Percentiles rank a stretch among this genome's conserved stretches.
Evolutionary conservation across 2,113 vertebrate genomes (phyloP).

Genomic region (Dermatemys mawii): DNA sequence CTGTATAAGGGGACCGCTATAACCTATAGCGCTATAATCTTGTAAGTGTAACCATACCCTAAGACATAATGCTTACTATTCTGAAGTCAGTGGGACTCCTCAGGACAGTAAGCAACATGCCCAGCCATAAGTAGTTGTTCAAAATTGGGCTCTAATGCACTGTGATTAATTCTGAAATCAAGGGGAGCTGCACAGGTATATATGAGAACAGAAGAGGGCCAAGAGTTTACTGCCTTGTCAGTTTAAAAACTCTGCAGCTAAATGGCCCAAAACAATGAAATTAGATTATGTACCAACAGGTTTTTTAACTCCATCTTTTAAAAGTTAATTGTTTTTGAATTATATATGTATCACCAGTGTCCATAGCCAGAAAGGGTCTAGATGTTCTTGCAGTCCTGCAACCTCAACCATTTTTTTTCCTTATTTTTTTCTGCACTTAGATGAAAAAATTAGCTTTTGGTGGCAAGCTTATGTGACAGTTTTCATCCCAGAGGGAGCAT

Average conservation of each 20-base stretch:
- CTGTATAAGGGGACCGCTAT: too few species aligned
- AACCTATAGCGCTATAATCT: too few species aligned
- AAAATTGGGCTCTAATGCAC: background rate
- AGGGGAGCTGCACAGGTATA: background rate
- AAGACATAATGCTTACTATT: background rate
- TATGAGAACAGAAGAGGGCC: background rate
- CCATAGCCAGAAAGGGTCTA: background rate
- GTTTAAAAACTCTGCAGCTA: background rate
- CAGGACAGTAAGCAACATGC: background rate
- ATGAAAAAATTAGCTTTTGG: background rate
- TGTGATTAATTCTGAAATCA: background rate
- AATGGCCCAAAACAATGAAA: background rate
- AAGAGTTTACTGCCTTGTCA: background rate
- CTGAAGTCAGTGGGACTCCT: background rate
- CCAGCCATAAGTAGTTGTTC: background rate
- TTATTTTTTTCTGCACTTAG: accelerated
- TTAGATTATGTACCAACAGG: background rate
- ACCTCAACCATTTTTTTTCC: background rate
- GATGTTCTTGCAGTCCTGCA: background rate
- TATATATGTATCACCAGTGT: background rate
- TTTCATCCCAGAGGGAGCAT: background rate
- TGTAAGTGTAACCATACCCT: too few species aligned
- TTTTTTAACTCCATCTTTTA: background rate
- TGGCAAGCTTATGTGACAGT: background rate
- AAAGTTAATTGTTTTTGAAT: background rate